Base-by-base conservation (phyloP, 1,140 invertebrate species). In the Bradynema listronoti region DNA sequence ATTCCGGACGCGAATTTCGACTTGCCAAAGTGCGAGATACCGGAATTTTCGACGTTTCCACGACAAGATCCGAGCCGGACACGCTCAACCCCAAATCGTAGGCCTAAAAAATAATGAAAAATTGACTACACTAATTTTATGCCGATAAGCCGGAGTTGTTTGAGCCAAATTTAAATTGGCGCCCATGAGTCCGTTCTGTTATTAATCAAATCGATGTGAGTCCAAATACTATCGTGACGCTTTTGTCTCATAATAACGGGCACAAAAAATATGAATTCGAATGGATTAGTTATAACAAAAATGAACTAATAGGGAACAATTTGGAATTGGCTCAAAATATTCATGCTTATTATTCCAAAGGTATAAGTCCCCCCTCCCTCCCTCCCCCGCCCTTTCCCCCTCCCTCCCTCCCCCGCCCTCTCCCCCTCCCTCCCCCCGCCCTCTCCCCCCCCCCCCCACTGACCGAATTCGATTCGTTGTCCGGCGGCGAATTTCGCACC, bases 31-130 rank as follows among this genome's bases (percentile, higher is more conserved):
- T 33, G 33, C 43, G 36, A 5, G 63, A 64, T 22, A 68, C 43
- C 22, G 63, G 63, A n/a, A 65, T 65, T 36, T 68, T 65, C 6
- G 63, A 61, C 16, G 50, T 46, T 7, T 65, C 63, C 43, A 65
- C 67, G 11, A 65, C 54, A 4, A 65, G 39, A 42, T 45, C 66
- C 27, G n/a, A 11, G 46, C 32, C 24, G 52, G 36, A 22, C 42
- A 65, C 29, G 47, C 36, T 39, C 16, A 4, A 25, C 41, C n/a
- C 34, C 16, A 45, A 66, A 32, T 16, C 27, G 24, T n/a, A 30
- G 2, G 29, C 47, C 47, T 50, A 32, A n/a, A 50, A 25, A 50
- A n/a, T n/a, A 50, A 24, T 24, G 29, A 50, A 3, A 25, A 50
- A 50, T 50, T 50, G 27, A 19, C 29, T 29, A 30, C 3, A 4